These are phyloP conservation scores for Microctenopoma stevenorrisi DNA, from an alignment of 2,797 vertebrate genomes.

Conservation along the genomic window DNA sequence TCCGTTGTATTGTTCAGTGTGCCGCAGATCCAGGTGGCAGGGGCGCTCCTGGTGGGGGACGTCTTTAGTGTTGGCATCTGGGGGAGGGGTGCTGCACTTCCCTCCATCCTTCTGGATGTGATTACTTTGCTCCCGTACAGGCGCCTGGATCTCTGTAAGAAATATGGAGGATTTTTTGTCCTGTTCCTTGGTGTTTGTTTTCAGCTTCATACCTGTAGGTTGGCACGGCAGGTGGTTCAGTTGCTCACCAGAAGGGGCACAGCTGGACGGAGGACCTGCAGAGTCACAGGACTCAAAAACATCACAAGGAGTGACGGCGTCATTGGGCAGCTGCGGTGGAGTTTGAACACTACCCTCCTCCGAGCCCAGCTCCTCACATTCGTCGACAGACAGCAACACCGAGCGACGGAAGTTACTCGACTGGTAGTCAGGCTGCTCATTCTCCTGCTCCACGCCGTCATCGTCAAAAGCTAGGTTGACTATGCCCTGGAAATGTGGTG, in stretches of 20 bases:
- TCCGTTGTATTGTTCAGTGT: slow-evolving; percentile 85
- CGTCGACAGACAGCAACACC: slow-evolving; percentile 95
- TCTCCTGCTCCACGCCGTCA: slow-evolving; percentile 89
- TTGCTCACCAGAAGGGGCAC: slow-evolving; percentile 64
- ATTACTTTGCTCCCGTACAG: slow-evolving; percentile 24
- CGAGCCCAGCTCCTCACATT: slow-evolving; percentile 95
- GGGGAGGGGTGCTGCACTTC: slow-evolving; percentile 17
- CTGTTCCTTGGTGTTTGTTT: slow-evolving; percentile 30
- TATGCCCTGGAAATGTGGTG: slow-evolving; percentile 92
- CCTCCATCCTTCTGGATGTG: slow-evolving; percentile 29
- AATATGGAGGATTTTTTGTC: slow-evolving; percentile 59
- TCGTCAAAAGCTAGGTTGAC: slow-evolving; percentile 97
- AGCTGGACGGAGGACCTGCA: slow-evolving; percentile 54
- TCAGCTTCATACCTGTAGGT: slow-evolving; percentile 15
- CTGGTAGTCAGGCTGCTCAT: slow-evolving; percentile 83
- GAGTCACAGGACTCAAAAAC: slow-evolving; percentile 86
- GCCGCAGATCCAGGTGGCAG: slow-evolving; percentile 92
- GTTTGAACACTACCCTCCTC: slow-evolving; percentile 89
- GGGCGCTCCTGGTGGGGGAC: slow-evolving; percentile 92
- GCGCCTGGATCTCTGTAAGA: slow-evolving; percentile 67
- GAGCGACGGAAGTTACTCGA: slow-evolving; percentile 90
- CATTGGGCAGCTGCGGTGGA: slow-evolving; percentile 71
- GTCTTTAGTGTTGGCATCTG: slow-evolving; percentile 73
- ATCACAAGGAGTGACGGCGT: slow-evolving; percentile 84
- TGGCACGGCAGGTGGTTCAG: slow-evolving; percentile 41